Evolutionary conservation across 2,113 vertebrate species (phyloP).

Genomic region (Fulmarus glacialis): DNA sequence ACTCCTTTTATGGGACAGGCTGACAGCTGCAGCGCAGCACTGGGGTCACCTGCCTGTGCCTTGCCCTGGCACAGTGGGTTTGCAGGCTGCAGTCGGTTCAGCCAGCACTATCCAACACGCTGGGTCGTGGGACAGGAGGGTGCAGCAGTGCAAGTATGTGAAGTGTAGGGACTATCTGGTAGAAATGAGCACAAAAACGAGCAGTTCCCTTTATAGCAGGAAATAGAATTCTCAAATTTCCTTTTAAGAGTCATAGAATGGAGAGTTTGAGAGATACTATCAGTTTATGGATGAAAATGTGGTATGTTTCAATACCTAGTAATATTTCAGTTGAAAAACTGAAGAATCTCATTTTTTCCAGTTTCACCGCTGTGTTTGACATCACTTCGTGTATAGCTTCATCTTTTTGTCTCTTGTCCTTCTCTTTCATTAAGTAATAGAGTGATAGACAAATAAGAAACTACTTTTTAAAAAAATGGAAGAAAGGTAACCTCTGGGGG

Average conservation of each 20-base stretch:
- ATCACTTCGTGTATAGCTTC: not conserved
- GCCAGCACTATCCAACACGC: fast-evolving
- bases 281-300: not conserved
- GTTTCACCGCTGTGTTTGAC: not conserved
- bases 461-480: not conserved
- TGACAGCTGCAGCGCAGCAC: not conserved
- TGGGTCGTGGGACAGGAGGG: not conserved
- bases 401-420: not conserved
- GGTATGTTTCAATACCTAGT: not conserved
- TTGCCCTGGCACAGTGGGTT: not conserved
- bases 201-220: not conserved
- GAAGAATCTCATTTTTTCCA: not conserved
- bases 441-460: not conserved
- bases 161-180: not conserved
- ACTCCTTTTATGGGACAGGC: not conserved
- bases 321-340: not conserved
- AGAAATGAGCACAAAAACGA: not conserved
- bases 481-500: not conserved
- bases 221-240: not conserved
- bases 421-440: not conserved
- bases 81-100: fast-evolving
- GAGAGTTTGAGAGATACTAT: not conserved
- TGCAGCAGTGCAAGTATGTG: no score
- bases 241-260: not conserved
- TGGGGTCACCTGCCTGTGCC: not conserved